Evolutionary conservation across 2,113 vertebrate species (phyloP).

Genomic region (Mustelus asterias): DNA sequence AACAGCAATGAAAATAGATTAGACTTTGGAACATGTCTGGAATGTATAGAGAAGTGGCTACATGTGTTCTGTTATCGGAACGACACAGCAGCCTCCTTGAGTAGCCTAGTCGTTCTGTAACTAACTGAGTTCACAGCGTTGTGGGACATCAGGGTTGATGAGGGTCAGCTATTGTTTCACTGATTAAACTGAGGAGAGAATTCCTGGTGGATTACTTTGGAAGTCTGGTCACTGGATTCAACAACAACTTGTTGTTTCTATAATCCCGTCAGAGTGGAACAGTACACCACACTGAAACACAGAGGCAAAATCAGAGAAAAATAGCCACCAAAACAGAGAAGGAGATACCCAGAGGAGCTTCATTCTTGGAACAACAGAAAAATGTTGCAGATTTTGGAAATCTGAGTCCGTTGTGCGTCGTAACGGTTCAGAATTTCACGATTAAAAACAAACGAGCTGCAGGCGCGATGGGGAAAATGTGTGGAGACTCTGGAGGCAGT

Average conservation of each 20-base stretch:
- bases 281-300: too few relatives aligned
- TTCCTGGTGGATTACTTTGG: too few relatives aligned
- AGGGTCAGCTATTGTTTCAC: not conserved
- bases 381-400: not conserved
- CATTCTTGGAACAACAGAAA: not conserved
- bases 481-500: not conserved
- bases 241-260: too few relatives aligned
- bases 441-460: not conserved
- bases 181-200: too few relatives aligned
- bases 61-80: not conserved
- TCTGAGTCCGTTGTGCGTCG: not conserved
- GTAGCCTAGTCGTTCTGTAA: not conserved
- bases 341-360: not conserved
- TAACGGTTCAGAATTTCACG: not conserved
- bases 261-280: too few relatives aligned
- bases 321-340: not conserved
- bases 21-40: not conserved
- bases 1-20: not conserved
- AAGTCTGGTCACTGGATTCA: too few relatives aligned
- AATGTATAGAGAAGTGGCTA: not conserved
- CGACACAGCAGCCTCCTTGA: not conserved
- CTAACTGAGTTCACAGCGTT: not conserved
- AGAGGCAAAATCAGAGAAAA: too few relatives aligned
- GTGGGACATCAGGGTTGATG: not conserved
- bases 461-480: not conserved